Evolutionary conservation across 2,888 invertebrate species (phyloP).

Genomic region (Aphodius sticticus): DNA sequence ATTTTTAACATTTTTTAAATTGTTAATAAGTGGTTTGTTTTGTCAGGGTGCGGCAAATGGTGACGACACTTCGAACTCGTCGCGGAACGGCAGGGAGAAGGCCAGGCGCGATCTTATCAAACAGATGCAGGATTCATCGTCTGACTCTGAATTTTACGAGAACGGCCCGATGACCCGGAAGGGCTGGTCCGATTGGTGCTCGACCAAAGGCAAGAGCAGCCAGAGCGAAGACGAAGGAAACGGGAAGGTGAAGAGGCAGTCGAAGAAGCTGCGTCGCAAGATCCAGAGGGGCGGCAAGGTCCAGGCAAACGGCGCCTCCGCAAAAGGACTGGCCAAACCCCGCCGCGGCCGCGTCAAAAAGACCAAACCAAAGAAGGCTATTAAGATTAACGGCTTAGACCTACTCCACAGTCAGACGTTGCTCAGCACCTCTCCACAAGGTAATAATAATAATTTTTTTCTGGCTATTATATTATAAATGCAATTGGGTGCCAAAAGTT

Average conservation of each 20-base stretch:
- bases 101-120: constrained; percentile 64
- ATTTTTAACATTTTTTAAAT: constrained; percentile 20
- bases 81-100: constrained; percentile 58
- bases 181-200: constrained; percentile 79
- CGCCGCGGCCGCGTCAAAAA: constrained; percentile 70
- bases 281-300: constrained; percentile 62
- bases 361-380: constrained; percentile 68
- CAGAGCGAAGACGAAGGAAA: constrained; percentile 67
- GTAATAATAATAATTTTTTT: constrained; percentile 48
- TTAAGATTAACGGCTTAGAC: constrained; percentile 87
- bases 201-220: constrained; percentile 68
- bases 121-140: constrained; percentile 60
- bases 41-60: constrained; percentile 51
- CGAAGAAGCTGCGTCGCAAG: constrained; percentile 61
- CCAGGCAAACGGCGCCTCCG: constrained; percentile 41
- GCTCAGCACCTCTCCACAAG: constrained; percentile 83
- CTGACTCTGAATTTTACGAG: constrained; percentile 57
- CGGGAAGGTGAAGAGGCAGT: constrained; percentile 52
- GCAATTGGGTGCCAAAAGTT: too few relatives aligned
- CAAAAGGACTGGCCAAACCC: constrained; percentile 57
- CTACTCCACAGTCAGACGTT: constrained; percentile 88
- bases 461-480: too few relatives aligned
- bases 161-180: constrained; percentile 74
- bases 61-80: constrained; percentile 42
- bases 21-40: constrained; percentile 18